Conservation (phyloP, 1,140 invertebrate species). For the Lepidurus arcticus region DNA sequence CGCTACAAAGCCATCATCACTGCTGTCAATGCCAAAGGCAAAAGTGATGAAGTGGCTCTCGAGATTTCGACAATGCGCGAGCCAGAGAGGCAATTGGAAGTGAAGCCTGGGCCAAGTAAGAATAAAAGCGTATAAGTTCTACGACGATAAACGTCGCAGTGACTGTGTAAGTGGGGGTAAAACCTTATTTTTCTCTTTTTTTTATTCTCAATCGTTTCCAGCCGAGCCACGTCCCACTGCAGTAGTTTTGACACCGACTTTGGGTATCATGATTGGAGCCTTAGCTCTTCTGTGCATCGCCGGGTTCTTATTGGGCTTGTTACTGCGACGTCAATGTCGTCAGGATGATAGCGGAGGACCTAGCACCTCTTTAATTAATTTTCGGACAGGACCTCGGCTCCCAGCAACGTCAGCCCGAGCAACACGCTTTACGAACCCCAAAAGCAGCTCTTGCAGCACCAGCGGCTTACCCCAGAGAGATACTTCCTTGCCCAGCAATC, state of each 20-base stretch:
- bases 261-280: conserved; percentile 62
- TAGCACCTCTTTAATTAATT: conserved; percentile 34
- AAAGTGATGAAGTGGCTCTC: conserved; percentile 53
- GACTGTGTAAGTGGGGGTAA: neutral
- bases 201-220: neutral
- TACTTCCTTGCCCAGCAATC: conserved; percentile 24
- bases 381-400: conserved; percentile 11
- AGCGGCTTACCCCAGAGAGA: conserved; percentile 20
- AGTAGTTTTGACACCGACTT: conserved; percentile 52
- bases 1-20: conserved; percentile 62
- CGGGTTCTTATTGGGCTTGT: conserved; percentile 58
- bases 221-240: conserved; percentile 26
- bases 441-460: conserved; percentile 23
- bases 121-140: neutral
- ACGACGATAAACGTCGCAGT: neutral
- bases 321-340: conserved; percentile 57
- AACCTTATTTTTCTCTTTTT: conserved; percentile 22
- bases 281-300: conserved; percentile 59
- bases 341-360: conserved; percentile 46
- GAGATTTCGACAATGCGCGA: conserved; percentile 32
- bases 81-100: conserved; percentile 33
- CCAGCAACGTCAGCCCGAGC: neutral
- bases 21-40: conserved; percentile 57
- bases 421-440: conserved; percentile 17
- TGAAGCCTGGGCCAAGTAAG: conserved; percentile 30